Conservation (phyloP, 2,888 invertebrate genomes). For the Drosophila kambysellisi region DNA sequence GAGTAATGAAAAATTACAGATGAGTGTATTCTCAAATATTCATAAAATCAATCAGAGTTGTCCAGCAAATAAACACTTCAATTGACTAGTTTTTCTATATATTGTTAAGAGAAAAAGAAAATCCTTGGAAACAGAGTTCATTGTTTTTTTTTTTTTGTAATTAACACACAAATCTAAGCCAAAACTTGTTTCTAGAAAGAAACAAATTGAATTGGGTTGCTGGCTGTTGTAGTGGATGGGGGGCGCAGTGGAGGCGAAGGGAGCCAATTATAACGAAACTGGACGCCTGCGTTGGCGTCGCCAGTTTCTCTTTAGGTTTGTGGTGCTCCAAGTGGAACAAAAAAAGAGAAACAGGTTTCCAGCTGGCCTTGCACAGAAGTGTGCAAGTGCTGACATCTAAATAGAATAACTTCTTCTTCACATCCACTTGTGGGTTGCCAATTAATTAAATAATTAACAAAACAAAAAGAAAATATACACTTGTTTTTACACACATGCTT, state of each 20-base stretch:
- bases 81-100: not conserved
- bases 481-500: not conserved
- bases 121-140: conserved; percentile 3
- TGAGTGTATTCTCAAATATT: not conserved
- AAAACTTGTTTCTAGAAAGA: conserved; percentile 53
- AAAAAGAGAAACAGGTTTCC: not conserved
- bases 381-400: not conserved
- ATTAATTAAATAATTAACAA: not conserved
- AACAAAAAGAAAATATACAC: not conserved
- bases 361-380: not conserved
- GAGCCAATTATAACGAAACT: conserved; percentile 31
- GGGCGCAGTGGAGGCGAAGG: not conserved
- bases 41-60: not conserved
- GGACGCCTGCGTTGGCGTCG: conserved; percentile 22
- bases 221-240: not conserved
- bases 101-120: not conserved
- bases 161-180: conserved; percentile 3
- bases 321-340: not conserved
- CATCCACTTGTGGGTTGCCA: not conserved
- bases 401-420: not conserved
- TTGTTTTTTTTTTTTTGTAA: not conserved
- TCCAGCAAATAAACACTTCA: not conserved
- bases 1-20: not conserved
- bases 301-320: not conserved
- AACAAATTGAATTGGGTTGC: conserved; percentile 38